A percentile compares a stretch with the other conserved stretches of the same genome.
Conservation (phyloP, 2,113 vertebrate genomes). For the Muntiacus reevesi region DNA sequence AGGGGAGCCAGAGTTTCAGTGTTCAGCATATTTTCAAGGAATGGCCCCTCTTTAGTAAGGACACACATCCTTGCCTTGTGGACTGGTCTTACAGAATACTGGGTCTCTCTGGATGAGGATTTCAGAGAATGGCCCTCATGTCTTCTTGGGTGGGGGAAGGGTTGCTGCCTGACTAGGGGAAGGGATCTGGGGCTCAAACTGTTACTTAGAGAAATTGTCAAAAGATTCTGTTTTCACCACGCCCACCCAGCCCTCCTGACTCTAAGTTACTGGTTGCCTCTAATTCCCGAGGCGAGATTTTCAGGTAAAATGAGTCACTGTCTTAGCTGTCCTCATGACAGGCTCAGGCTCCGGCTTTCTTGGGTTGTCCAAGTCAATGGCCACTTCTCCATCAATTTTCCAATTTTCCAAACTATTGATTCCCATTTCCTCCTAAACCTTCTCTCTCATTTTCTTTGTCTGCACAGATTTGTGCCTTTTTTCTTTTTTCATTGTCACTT, state of each 20-base stretch:
- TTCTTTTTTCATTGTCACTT: constrained; percentile 29
- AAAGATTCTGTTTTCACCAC: background rate
- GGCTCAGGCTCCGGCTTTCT: background rate
- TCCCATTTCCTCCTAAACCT: background rate
- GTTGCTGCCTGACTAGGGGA: background rate
- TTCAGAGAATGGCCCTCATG: background rate
- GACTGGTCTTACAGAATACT: background rate
- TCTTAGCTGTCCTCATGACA: background rate
- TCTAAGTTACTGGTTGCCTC: background rate
- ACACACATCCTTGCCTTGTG: background rate
- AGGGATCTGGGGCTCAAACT: background rate
- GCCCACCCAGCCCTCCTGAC: background rate
- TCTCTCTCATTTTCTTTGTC: background rate
- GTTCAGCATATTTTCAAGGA: background rate
- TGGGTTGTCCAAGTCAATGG: background rate
- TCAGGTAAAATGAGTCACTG: background rate
- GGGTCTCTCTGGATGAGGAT: background rate
- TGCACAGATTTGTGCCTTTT: background rate
- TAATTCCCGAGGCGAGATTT: background rate
- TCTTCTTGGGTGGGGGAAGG: background rate
- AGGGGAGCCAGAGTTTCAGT: background rate
- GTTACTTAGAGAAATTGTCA: background rate
- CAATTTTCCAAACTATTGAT: background rate
- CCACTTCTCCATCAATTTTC: background rate
- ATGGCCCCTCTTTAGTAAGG: background rate